phyloP scores from a whole-genome alignment of 2,888 invertebrate species.

The Agrochola circellaris region DNA sequence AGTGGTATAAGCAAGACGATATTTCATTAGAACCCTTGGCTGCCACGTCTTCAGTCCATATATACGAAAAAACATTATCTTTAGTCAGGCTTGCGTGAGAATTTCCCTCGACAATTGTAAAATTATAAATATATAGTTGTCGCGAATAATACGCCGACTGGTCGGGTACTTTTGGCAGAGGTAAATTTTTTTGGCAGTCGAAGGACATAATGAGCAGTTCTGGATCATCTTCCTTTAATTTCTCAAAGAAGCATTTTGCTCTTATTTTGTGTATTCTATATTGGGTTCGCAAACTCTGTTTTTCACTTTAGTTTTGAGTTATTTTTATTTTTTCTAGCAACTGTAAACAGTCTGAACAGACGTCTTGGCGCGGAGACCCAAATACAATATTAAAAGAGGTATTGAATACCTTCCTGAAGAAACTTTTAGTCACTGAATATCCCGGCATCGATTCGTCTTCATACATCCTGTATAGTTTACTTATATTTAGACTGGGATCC shows the following conservation, averaged over 20 bases:
- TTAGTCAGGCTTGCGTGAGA: constrained; percentile 40
- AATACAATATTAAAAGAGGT: constrained; percentile 48
- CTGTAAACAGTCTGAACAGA: constrained; percentile 53
- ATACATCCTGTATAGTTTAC: constrained; percentile 42
- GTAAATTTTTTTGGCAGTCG: constrained; percentile 57
- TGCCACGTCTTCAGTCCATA: constrained; percentile 60
- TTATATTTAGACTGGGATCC: constrained; percentile 48
- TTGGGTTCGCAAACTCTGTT: constrained; percentile 51
- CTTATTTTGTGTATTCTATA: constrained; percentile 56
- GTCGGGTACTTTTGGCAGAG: constrained; percentile 63
- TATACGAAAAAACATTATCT: constrained; percentile 26
- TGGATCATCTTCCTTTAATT: constrained; percentile 52
- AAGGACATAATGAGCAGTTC: constrained; percentile 56
- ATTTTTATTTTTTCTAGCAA: constrained; percentile 51
- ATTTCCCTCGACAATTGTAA: constrained; percentile 65
- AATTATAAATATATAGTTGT: constrained; percentile 66
- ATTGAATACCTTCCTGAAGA: constrained; percentile 41
- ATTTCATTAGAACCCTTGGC: constrained; percentile 64
- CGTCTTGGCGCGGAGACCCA: constrained; percentile 43
- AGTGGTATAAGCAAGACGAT: constrained; percentile 58
- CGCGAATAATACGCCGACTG: constrained; percentile 73
- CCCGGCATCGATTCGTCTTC: constrained; percentile 43
- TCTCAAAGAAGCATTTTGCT: constrained; percentile 48
- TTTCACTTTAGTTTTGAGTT: constrained; percentile 48
- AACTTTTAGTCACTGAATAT: constrained; percentile 47